These are phyloP conservation scores for Synanceia verrucosa DNA, from an alignment of 2,797 vertebrate genomes.

Conservation along the genomic window DNA sequence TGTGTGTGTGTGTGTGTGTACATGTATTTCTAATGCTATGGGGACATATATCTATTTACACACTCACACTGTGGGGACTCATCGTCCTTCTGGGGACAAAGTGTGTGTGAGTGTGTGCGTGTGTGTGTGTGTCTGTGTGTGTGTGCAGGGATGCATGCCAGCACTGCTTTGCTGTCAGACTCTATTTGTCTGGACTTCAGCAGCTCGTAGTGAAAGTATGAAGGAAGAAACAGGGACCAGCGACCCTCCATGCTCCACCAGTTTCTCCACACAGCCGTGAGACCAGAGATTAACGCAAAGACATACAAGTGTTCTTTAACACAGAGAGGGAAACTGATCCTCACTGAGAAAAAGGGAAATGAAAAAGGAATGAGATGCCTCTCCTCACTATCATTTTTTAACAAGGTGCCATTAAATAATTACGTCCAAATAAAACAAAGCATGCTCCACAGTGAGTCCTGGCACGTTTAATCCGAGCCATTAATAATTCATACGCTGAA, in stretches of 20 bases:
- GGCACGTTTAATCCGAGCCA: slow-evolving; percentile 63
- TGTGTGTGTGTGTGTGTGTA: slow-evolving; percentile 30
- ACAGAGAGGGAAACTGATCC: neutral
- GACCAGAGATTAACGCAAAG: slow-evolving; percentile 51
- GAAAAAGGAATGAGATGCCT: slow-evolving; percentile 33
- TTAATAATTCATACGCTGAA: slow-evolving; percentile 79
- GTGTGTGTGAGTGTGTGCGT: slow-evolving; percentile 18
- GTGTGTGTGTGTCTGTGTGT: slow-evolving; percentile 31
- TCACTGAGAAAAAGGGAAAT: slow-evolving; percentile 13
- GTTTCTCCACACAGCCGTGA: slow-evolving; percentile 41
- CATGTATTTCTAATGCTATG: too few species aligned
- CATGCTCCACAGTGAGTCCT: slow-evolving; percentile 62
- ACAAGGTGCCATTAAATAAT: slow-evolving; percentile 77
- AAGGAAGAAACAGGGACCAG: slow-evolving; percentile 51
- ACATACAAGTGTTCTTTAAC: neutral
- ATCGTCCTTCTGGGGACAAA: too few species aligned
- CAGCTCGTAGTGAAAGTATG: slow-evolving; percentile 33
- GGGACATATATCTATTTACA: too few species aligned
- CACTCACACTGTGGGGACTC: too few species aligned
- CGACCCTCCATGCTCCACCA: slow-evolving; percentile 51
- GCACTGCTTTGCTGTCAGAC: slow-evolving; percentile 68
- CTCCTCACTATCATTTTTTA: slow-evolving; percentile 65
- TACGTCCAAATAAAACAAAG: slow-evolving; percentile 78
- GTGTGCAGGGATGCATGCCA: slow-evolving; percentile 61
- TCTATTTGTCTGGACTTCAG: slow-evolving; percentile 67